phyloP scores from a whole-genome alignment of 2,113 vertebrate genomes.

The Caretta caretta region DNA sequence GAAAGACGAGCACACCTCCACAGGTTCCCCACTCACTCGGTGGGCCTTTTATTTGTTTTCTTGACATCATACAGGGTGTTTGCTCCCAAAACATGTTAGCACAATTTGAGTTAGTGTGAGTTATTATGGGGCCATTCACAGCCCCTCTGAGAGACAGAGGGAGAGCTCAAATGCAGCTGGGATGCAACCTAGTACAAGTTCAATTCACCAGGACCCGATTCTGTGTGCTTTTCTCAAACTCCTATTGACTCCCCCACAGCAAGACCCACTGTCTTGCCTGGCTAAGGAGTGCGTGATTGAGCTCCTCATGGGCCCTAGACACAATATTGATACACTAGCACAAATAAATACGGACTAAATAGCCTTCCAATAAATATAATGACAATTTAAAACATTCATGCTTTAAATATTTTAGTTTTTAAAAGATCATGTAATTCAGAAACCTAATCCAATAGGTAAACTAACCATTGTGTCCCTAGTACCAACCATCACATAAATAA shows the following conservation, averaged over 20 bases:
- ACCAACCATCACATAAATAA: not conserved
- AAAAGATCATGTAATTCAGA: not conserved
- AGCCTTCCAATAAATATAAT: constrained; percentile 34
- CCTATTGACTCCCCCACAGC: not conserved
- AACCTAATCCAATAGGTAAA: not conserved
- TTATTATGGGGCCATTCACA: not conserved
- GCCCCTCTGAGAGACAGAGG: not conserved
- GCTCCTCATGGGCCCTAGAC: not conserved
- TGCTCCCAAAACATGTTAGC: not conserved
- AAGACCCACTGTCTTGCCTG: not conserved
- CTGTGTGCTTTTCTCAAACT: not conserved
- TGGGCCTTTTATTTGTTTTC: not conserved
- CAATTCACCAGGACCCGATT: not conserved
- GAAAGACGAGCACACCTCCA: not conserved
- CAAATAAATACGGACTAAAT: constrained; percentile 33
- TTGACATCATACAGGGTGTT: not conserved
- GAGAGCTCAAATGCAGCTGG: not conserved
- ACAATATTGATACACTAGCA: not conserved
- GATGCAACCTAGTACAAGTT: not conserved
- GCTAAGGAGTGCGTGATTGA: not conserved
- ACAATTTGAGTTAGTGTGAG: rapidly evolving
- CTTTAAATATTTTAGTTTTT: constrained; percentile 50
- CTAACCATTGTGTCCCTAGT: not conserved
- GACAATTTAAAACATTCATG: constrained; percentile 26
- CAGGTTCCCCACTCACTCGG: not conserved